These are phyloP conservation scores for Boloria selene DNA, from an alignment of 2,888 invertebrate genomes.

Conservation along the genomic window DNA sequence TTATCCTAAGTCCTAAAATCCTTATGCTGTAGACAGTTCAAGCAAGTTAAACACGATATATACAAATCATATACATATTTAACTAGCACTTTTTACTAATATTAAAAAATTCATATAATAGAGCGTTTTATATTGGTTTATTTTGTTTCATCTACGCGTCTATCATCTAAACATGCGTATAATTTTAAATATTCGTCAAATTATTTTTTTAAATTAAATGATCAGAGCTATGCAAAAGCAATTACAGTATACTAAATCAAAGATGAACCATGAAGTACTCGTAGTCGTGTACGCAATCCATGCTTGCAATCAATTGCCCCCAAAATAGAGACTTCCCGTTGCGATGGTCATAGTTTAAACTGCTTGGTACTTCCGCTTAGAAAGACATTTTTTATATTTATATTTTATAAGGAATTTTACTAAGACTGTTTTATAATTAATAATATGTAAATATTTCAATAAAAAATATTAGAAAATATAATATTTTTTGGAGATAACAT, in stretches of 20 bases:
- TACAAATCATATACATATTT: too few species aligned
- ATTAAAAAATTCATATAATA: too few species aligned
- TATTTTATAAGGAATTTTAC: background rate
- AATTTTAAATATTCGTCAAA: too few species aligned
- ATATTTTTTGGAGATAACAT: too few species aligned
- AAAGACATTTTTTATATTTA: conserved; percentile 7
- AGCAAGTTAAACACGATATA: too few species aligned
- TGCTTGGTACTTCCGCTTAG: conserved; percentile 20
- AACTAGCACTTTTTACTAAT: too few species aligned
- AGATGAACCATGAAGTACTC: conserved; percentile 28
- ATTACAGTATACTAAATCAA: conserved; percentile 37
- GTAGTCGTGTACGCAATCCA: conserved; percentile 36
- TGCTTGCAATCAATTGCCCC: conserved; percentile 47
- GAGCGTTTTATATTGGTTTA: too few species aligned
- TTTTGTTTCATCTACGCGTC: too few species aligned
- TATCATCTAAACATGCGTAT: too few species aligned
- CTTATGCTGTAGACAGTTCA: too few species aligned
- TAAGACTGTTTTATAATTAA: background rate
- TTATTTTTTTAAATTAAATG: conserved; percentile 1
- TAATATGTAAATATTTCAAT: background rate
- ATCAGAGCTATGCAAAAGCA: conserved; percentile 22
- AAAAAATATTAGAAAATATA: too few species aligned
- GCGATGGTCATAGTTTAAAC: conserved; percentile 38
- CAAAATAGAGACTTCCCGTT: conserved; percentile 59
- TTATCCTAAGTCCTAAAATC: too few species aligned